Conservation (phyloP, 2,113 vertebrate species). For the Pedetes capensis region DNA sequence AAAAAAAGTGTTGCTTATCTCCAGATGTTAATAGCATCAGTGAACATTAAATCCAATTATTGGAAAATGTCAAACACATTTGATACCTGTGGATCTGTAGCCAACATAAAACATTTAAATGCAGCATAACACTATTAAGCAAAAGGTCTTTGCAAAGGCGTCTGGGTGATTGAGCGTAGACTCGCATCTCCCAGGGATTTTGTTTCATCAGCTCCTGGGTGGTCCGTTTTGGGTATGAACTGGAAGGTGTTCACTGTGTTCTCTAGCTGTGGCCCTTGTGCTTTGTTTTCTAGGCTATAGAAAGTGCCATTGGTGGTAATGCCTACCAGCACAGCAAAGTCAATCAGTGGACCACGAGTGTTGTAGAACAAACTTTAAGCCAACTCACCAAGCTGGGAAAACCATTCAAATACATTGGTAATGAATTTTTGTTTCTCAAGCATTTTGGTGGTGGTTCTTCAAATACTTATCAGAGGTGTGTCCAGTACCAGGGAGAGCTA, state of each 20-base stretch:
- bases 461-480: background rate
- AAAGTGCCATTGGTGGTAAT: slow-evolving; percentile 91
- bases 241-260: background rate
- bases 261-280: background rate
- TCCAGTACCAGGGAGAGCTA: background rate
- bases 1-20: background rate
- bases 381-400: slow-evolving; percentile 96
- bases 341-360: slow-evolving; percentile 92
- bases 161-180: fast-evolving
- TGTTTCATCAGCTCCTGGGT: background rate
- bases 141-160: background rate
- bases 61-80: background rate
- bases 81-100: background rate
- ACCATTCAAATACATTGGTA: slow-evolving; percentile 97
- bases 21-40: background rate
- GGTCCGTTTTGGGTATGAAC: fast-evolving
- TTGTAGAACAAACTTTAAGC: slow-evolving; percentile 93
- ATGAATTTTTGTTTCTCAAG: background rate
- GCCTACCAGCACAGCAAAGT: slow-evolving; percentile 94
- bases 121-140: background rate
- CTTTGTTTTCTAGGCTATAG: slow-evolving; percentile 86
- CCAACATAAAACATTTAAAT: background rate
- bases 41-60: background rate
- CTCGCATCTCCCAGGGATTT: background rate
- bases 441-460: background rate